Conservation (phyloP, 2,113 vertebrate species). For the Cyphomyrus discorhynchus region DNA sequence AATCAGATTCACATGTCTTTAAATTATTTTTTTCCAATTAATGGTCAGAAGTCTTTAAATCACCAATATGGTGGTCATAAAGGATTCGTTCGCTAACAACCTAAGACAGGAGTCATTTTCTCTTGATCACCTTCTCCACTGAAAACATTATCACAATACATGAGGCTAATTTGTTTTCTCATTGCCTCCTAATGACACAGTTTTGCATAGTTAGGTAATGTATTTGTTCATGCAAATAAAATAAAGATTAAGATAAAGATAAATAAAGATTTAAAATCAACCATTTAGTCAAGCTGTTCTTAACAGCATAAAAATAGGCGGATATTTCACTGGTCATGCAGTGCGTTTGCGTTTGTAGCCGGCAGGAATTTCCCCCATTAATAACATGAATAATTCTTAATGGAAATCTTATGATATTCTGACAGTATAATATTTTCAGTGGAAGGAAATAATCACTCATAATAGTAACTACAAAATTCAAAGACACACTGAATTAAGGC, state of each 20-base stretch:
- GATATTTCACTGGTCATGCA: background rate
- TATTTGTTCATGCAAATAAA: background rate
- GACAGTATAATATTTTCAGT: background rate
- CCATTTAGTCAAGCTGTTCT: background rate
- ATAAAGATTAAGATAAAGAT: background rate
- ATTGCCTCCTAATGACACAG: background rate
- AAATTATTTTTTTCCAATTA: background rate
- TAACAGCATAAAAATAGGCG: background rate
- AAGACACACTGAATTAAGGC: background rate
- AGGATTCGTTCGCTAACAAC: background rate
- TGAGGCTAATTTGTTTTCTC: background rate
- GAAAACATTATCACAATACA: background rate
- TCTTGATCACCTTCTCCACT: background rate
- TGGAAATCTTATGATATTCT: background rate
- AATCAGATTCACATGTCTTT: background rate
- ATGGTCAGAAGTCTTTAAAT: background rate
- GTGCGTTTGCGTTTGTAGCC: background rate
- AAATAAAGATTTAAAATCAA: background rate
- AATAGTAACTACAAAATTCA: background rate
- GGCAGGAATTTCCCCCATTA: background rate
- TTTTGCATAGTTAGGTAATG: background rate
- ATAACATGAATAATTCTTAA: background rate
- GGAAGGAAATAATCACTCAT: background rate
- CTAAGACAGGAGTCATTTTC: background rate
- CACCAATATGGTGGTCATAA: background rate